These are phyloP conservation scores for Clarias gariepinus DNA, from an alignment of 2,113 vertebrate species.

Conservation along the genomic window DNA sequence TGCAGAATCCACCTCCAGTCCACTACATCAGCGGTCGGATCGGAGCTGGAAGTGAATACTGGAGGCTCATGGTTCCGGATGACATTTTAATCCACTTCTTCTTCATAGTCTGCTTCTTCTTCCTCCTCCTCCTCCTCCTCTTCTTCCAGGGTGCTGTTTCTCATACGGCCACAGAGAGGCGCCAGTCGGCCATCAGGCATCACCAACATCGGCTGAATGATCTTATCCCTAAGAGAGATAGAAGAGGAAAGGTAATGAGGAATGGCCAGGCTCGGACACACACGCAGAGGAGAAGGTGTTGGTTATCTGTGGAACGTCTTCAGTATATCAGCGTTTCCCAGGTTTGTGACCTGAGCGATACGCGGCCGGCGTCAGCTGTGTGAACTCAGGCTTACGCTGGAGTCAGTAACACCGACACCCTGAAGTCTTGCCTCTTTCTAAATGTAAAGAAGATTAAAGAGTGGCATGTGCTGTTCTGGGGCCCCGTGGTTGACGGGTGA, in stretches of 20 bases:
- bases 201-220: constrained; percentile 69
- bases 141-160: constrained; percentile 59
- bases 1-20: neutral
- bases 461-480: neutral
- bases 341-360: too few species aligned
- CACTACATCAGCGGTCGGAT: constrained; percentile 1
- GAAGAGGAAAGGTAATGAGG: neutral
- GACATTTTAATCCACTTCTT: constrained; percentile 36
- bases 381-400: neutral
- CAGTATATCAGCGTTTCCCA: too few species aligned
- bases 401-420: neutral
- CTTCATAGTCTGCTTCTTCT: neutral
- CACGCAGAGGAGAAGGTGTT: neutral
- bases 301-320: neutral
- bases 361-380: neutral
- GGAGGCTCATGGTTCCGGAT: neutral
- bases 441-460: neutral
- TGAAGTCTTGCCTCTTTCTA: too few species aligned
- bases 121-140: constrained; percentile 55
- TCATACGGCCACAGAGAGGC: constrained; percentile 62
- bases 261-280: neutral
- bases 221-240: constrained; percentile 60
- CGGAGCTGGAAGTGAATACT: too few species aligned
- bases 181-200: constrained; percentile 62
- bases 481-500: neutral